Conservation (phyloP, 2,888 invertebrate species). For the Odontothrips loti region DNA sequence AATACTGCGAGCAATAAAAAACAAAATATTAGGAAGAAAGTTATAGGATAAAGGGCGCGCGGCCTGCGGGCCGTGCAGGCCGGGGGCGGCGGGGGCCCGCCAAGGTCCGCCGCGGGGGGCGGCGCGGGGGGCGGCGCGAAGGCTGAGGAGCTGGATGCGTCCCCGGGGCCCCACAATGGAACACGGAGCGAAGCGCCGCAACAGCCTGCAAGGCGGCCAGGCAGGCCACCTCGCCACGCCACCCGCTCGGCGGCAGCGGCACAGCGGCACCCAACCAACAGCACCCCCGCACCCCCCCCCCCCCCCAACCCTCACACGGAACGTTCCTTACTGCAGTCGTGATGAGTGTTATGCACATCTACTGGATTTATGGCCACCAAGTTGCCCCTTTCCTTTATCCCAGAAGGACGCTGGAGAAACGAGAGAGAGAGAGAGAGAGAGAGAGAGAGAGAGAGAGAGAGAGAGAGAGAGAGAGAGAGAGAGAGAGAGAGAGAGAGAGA, state of each 20-base stretch:
- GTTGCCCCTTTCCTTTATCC: neutral
- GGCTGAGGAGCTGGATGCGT: constrained; percentile 21
- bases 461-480: no score
- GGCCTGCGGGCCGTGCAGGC: neutral
- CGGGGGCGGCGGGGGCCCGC: neutral
- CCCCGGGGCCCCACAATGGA: constrained; percentile 25
- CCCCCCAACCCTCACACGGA: neutral
- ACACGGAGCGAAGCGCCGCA: constrained; percentile 25
- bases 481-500: no score
- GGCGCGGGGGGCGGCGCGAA: neutral
- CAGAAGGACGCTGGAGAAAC: no score
- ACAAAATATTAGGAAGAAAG: constrained; percentile 23
- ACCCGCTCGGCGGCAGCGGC: no score
- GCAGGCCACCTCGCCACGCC: neutral
- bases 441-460: no score
- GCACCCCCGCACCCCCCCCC: no score
- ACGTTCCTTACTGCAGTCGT: constrained; percentile 16
- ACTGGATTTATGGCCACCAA: neutral
- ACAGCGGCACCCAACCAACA: constrained; percentile 3
- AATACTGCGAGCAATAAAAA: constrained; percentile 25
- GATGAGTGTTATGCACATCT: constrained; percentile 24
- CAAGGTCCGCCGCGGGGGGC: neutral
- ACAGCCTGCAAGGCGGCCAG: constrained; percentile 16
- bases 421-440: no score
- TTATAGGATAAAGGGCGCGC: constrained; percentile 17